phyloP scores from a whole-genome alignment of 2,888 invertebrate species.

The Acleris laterana region DNA sequence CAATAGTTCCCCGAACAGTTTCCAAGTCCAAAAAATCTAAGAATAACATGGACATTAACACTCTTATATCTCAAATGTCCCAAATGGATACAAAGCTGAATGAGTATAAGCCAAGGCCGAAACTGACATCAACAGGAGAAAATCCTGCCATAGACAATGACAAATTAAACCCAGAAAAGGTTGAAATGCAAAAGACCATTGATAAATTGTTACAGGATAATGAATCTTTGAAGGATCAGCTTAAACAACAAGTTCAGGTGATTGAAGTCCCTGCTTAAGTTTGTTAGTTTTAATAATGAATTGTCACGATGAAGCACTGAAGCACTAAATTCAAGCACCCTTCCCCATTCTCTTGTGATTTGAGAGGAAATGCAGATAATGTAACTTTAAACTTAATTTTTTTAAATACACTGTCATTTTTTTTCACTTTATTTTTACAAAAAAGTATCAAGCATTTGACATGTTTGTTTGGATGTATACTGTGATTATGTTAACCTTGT shows the following conservation, averaged over 20 bases:
- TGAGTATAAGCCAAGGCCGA: conserved; percentile 82
- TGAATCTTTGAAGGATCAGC: conserved; percentile 89
- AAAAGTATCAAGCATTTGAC: too few species aligned
- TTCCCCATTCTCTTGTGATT: too few species aligned
- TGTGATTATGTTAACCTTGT: too few species aligned
- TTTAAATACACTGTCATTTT: too few species aligned
- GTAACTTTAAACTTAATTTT: too few species aligned
- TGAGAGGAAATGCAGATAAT: too few species aligned
- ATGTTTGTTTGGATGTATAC: too few species aligned
- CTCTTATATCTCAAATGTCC: conserved; percentile 89
- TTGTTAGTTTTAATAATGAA: too few species aligned
- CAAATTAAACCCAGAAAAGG: conserved; percentile 68
- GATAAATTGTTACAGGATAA: conserved; percentile 87
- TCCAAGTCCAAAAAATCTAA: conserved; percentile 69
- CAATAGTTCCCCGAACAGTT: conserved; percentile 86
- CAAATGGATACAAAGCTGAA: conserved; percentile 86
- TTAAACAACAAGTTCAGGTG: conserved; percentile 94
- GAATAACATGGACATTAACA: conserved; percentile 87
- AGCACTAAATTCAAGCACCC: too few species aligned
- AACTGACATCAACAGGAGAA: conserved; percentile 65
- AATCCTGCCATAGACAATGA: conserved; percentile 54
- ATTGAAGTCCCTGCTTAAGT: background rate
- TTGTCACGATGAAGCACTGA: too few species aligned
- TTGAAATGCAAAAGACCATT: conserved; percentile 85
- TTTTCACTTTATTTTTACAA: too few species aligned